phyloP scores from a whole-genome alignment of 2,888 invertebrate species.

The Tachina lurida region DNA sequence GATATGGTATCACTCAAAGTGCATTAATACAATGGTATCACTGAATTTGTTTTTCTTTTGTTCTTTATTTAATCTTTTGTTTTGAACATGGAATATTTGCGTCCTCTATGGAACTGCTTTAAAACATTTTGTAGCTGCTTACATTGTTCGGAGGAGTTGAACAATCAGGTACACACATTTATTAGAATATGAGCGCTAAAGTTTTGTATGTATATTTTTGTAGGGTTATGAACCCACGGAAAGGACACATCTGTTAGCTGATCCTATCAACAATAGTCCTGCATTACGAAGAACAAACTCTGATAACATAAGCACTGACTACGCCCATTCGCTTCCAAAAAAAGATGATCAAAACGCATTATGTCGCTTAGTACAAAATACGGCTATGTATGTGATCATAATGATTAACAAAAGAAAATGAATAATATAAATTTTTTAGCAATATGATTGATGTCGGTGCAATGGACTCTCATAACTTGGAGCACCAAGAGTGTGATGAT shows the following conservation, averaged over 20 bases:
- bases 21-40: neutral
- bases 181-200: neutral
- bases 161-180: constrained; percentile 77
- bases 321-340: constrained; percentile 87
- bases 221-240: constrained; percentile 85
- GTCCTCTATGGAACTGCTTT: constrained; percentile 79
- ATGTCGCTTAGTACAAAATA: constrained; percentile 94
- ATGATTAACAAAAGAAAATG: neutral
- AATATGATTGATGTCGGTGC: constrained; percentile 98
- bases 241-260: constrained; percentile 90
- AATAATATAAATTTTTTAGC: constrained; percentile 82
- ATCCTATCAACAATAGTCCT: constrained; percentile 90
- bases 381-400: constrained; percentile 92
- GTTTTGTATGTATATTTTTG: neutral
- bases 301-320: constrained; percentile 86
- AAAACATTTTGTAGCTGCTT: constrained; percentile 80
- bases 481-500: constrained; percentile 94
- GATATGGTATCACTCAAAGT: too few relatives aligned
- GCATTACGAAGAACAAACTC: constrained; percentile 89
- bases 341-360: constrained; percentile 96
- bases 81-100: constrained; percentile 79
- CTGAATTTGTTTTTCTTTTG: neutral
- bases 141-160: constrained; percentile 80
- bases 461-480: constrained; percentile 92
- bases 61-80: constrained; percentile 20